phyloP scores from a whole-genome alignment of 2,797 vertebrate species.

The Odontamblyopus lacepedii region DNA sequence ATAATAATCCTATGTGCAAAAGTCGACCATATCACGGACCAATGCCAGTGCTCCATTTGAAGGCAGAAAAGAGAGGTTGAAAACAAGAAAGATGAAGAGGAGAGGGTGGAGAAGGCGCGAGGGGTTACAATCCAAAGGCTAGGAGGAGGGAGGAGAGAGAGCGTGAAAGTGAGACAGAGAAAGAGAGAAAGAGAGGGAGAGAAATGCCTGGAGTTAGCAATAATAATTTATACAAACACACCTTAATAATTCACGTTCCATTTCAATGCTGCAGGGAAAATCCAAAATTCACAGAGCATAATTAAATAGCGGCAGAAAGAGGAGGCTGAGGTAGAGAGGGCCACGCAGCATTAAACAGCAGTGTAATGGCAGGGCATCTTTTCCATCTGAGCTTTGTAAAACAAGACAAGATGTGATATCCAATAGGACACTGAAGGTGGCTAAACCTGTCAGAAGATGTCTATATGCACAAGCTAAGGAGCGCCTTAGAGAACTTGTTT shows the following conservation, averaged over 20 bases:
- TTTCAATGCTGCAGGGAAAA: conserved; percentile 86
- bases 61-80: conserved; percentile 54
- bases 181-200: conserved; percentile 65
- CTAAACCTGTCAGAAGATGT: conserved; percentile 33
- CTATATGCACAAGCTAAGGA: conserved; percentile 24
- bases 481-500: conserved; percentile 1
- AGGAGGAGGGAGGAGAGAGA: conserved; percentile 50
- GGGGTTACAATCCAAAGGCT: conserved; percentile 65
- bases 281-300: conserved; percentile 89
- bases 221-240: conserved; percentile 91
- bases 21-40: conserved; percentile 24
- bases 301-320: conserved; percentile 84
- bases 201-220: conserved; percentile 87
- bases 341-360: conserved; percentile 70
- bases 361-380: conserved; percentile 69
- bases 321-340: conserved; percentile 69
- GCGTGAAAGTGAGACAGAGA: conserved; percentile 45
- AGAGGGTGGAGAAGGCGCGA: conserved; percentile 44
- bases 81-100: conserved; percentile 67
- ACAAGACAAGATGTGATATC: conserved; percentile 73
- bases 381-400: conserved; percentile 79
- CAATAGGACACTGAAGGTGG: conserved; percentile 42
- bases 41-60: conserved; percentile 50
- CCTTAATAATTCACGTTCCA: conserved; percentile 88
- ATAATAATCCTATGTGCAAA: conserved; percentile 40